Evolutionary conservation across 2,888 invertebrate genomes (phyloP).

Genomic region (Corbicula japonica): DNA sequence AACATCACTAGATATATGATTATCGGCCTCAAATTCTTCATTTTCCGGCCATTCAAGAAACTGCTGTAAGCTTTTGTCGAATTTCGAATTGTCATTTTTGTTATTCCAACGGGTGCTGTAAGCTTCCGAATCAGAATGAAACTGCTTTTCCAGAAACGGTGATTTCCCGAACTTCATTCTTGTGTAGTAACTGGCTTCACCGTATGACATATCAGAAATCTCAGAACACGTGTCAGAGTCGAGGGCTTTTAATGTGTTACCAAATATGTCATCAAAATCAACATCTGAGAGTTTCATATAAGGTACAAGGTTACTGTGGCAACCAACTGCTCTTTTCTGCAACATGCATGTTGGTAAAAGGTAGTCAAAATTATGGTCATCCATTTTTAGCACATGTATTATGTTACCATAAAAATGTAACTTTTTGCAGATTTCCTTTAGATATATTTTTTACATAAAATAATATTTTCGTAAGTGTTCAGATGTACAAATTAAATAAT

Average conservation of each 20-base stretch:
- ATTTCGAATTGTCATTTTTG: slow-evolving; percentile 34
- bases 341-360: slow-evolving; percentile 60
- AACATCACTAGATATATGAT: too few species aligned
- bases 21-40: too few species aligned
- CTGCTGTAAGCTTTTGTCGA: slow-evolving; percentile 59
- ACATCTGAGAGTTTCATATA: not conserved
- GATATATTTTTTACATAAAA: too few species aligned
- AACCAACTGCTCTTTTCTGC: not conserved
- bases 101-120: slow-evolving; percentile 49
- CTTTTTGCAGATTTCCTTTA: too few species aligned
- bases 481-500: too few species aligned
- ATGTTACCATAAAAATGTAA: too few species aligned
- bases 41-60: slow-evolving; percentile 59
- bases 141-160: slow-evolving; percentile 39
- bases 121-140: slow-evolving; percentile 38
- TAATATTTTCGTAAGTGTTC: too few species aligned
- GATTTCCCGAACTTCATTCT: slow-evolving; percentile 55
- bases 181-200: slow-evolving; percentile 56
- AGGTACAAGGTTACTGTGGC: not conserved
- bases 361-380: slow-evolving; percentile 57
- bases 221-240: slow-evolving; percentile 66
- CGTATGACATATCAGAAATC: slow-evolving; percentile 57
- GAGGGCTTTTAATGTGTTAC: slow-evolving; percentile 51
- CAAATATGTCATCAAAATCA: slow-evolving; percentile 44
- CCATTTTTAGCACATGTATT: too few species aligned